Percentiles rank a stretch among this genome's conserved stretches.
phyloP scores from a whole-genome alignment of 1,140 invertebrate genomes.

The Pseudachorutes palmiensis region DNA sequence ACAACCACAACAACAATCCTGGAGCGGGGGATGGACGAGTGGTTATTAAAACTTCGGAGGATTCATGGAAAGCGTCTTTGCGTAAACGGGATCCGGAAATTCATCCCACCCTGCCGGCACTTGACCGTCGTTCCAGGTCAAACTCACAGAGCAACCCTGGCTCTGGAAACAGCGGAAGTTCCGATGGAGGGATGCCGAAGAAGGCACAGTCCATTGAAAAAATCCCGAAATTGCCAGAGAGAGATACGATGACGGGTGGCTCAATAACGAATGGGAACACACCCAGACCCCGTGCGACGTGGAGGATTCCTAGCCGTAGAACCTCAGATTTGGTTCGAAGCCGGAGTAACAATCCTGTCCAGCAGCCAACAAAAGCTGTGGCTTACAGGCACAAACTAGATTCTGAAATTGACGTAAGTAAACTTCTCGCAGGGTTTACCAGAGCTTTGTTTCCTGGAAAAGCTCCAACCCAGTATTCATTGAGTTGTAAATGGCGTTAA shows the following conservation, averaged over 20 bases:
- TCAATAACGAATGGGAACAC: conserved; percentile 1
- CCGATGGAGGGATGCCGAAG: conserved; percentile 16
- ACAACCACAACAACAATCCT: conserved; percentile 6
- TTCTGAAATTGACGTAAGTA: conserved; percentile 36
- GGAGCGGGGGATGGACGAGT: neutral
- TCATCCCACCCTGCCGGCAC: conserved; percentile 52
- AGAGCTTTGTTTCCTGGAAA: conserved; percentile 8
- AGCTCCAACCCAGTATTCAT: no score
- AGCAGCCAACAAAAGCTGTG: conserved; percentile 4
- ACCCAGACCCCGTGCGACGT: conserved; percentile 33
- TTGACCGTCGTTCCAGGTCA: conserved; percentile 28
- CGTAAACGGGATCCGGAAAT: conserved; percentile 56
- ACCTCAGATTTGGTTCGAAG: conserved; percentile 29
- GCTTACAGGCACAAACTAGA: conserved; percentile 30
- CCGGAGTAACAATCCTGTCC: conserved; percentile 10
- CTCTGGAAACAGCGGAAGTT: conserved; percentile 29
- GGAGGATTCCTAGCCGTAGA: conserved; percentile 33
- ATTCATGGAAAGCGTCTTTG: conserved; percentile 54
- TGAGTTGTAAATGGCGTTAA: neutral
- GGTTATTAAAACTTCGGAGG: conserved; percentile 36
- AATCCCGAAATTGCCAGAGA: conserved; percentile 33
- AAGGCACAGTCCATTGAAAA: conserved; percentile 39
- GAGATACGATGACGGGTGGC: conserved; percentile 2
- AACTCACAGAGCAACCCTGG: conserved; percentile 38
- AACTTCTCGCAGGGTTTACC: conserved; percentile 3